These are phyloP conservation scores for Euglossa dilemma DNA, from an alignment of 1,140 invertebrate species.

Conservation along the genomic window DNA sequence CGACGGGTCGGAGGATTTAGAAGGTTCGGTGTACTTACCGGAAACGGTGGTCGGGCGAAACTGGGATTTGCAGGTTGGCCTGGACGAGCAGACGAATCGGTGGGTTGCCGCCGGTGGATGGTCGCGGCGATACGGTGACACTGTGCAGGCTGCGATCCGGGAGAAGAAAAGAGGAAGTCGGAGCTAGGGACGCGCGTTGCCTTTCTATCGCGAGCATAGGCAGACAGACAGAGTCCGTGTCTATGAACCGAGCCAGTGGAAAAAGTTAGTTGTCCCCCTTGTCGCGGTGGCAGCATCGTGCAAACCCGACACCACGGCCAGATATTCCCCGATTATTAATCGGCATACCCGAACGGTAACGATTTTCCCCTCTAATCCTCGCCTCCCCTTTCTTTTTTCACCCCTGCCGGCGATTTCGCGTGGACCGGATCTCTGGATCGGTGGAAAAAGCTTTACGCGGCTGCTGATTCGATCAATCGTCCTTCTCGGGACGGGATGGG, in stretches of 20 bases:
- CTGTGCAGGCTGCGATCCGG: not conserved
- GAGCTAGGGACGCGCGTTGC: conserved; percentile 18
- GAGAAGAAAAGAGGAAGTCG: not conserved
- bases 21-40: conserved; percentile 41
- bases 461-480: too few relatives aligned
- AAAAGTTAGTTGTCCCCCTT: conserved; percentile 35
- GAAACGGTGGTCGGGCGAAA: not conserved
- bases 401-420: too few relatives aligned
- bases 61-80: not conserved
- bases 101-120: too few relatives aligned
- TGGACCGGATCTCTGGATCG: too few relatives aligned
- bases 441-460: too few relatives aligned
- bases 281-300: conserved; percentile 45
- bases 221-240: conserved; percentile 20
- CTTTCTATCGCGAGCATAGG: conserved; percentile 30
- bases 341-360: too few relatives aligned
- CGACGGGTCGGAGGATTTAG: too few relatives aligned
- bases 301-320: not conserved
- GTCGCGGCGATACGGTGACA: not conserved
- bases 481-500: too few relatives aligned
- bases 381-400: too few relatives aligned
- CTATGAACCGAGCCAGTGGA: not conserved
- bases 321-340: not conserved
- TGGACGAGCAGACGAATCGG: too few relatives aligned
- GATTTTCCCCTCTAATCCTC: too few relatives aligned